phyloP scores from a whole-genome alignment of 2,888 invertebrate species.

The Antheraea assamensis region DNA sequence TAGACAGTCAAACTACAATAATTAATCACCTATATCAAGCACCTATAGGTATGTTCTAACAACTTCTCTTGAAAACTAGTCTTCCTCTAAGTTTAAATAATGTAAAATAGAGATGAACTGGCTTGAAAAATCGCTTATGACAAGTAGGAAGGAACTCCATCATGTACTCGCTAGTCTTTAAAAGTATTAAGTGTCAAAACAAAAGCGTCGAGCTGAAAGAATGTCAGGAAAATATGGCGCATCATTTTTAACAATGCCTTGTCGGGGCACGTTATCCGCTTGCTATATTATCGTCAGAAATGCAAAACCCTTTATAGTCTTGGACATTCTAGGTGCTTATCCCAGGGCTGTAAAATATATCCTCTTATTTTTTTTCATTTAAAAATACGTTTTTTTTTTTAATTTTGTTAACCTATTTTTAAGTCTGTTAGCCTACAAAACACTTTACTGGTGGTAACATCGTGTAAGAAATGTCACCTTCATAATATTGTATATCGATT shows the following conservation, averaged over 20 bases:
- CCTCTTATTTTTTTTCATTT: neutral
- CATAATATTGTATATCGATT: conserved; percentile 3
- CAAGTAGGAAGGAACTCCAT: neutral
- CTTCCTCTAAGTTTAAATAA: neutral
- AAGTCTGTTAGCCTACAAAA: neutral
- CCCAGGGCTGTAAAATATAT: neutral
- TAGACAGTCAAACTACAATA: too few relatives aligned
- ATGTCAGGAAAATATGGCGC: conserved; percentile 34
- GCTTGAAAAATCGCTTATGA: neutral
- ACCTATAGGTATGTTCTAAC: too few relatives aligned
- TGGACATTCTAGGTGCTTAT: neutral
- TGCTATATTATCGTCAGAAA: neutral
- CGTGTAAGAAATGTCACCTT: neutral
- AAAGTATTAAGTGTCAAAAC: conserved; percentile 14
- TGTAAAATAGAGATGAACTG: neutral
- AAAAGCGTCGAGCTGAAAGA: conserved; percentile 20
- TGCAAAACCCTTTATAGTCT: neutral
- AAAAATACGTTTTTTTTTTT: neutral
- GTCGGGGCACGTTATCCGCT: conserved; percentile 19
- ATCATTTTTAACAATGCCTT: conserved; percentile 36
- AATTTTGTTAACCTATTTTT: neutral
- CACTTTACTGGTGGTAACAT: neutral
- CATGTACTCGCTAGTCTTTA: neutral
- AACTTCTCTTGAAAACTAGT: too few relatives aligned
- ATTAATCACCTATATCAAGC: too few relatives aligned